These are phyloP conservation scores for Zaprionus ornatus DNA, from an alignment of 1,140 invertebrate genomes.

Conservation along the genomic window DNA sequence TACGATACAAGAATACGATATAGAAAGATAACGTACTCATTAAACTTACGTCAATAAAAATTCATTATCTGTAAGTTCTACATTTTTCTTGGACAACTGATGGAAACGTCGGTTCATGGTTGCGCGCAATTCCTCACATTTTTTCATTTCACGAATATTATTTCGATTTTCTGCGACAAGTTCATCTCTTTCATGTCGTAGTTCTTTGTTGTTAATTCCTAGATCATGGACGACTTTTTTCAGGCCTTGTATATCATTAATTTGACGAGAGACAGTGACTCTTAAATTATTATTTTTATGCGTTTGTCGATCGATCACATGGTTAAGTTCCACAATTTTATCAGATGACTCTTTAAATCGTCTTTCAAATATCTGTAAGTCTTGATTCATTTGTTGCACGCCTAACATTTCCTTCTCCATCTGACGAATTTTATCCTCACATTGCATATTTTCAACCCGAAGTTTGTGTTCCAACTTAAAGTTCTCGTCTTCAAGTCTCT, in stretches of 20 bases:
- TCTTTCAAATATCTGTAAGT: neutral
- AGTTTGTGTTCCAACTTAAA: constrained; percentile 84
- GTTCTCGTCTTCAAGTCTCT: constrained; percentile 13
- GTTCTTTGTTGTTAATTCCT: neutral
- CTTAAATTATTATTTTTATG: constrained; percentile 13
- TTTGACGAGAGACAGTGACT: neutral
- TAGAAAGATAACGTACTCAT: neutral
- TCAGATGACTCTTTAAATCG: neutral
- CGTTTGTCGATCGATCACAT: constrained; percentile 3
- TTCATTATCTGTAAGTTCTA: constrained; percentile 22
- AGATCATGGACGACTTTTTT: neutral
- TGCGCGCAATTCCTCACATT: constrained; percentile 10
- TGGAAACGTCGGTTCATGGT: constrained; percentile 44
- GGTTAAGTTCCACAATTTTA: neutral
- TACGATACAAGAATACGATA: neutral
- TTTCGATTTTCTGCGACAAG: neutral
- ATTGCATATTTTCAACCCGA: constrained; percentile 87
- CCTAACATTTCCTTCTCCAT: constrained; percentile 28
- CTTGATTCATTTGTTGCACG: neutral
- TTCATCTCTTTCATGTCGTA: neutral
- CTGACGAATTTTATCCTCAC: constrained; percentile 83
- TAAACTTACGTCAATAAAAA: constrained; percentile 9
- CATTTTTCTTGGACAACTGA: constrained; percentile 47
- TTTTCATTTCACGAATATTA: constrained; percentile 30
- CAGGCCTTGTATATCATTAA: constrained; percentile 12